Evolutionary conservation across 2,113 vertebrate genomes (phyloP).

Genomic region (Proterorhinus semilunaris): DNA sequence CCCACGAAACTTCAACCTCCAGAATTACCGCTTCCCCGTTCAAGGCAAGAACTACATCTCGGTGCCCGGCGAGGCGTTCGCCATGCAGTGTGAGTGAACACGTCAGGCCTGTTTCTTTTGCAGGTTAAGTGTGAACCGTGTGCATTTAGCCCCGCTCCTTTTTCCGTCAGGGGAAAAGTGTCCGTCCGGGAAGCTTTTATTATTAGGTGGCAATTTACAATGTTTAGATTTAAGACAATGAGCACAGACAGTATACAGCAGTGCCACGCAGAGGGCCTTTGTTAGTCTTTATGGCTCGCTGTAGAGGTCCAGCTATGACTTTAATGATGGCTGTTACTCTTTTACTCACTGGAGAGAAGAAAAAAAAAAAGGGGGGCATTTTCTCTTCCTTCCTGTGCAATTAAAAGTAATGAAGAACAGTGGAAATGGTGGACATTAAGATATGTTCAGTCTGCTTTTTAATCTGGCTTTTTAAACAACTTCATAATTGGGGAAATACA

Average conservation of each 20-base stretch:
- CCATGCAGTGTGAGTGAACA: conserved; percentile 78
- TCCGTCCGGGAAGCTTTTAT: conserved; percentile 52
- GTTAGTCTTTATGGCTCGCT: conserved; percentile 48
- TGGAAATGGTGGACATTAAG: conserved; percentile 61
- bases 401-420: conserved; percentile 51
- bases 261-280: conserved; percentile 44
- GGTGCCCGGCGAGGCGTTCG: conserved; percentile 87
- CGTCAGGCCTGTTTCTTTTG: conserved; percentile 22
- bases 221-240: conserved; percentile 47
- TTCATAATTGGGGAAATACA: too few relatives aligned
- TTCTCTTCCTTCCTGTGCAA: conserved; percentile 51
- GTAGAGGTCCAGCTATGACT: conserved; percentile 60
- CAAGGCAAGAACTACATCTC: conserved; percentile 87
- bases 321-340: conserved; percentile 59
- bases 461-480: too few relatives aligned
- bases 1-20: conserved; percentile 72
- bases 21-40: conserved; percentile 87
- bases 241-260: conserved; percentile 39
- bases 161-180: conserved; percentile 56
- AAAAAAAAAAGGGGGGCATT: conserved; percentile 27
- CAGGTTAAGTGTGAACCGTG: conserved; percentile 32
- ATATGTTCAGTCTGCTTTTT: background rate
- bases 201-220: conserved; percentile 56
- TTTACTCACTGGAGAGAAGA: conserved; percentile 51
- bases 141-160: conserved; percentile 35